Base-by-base conservation (phyloP, 2,797 vertebrate genomes). In the Syngnathus acus region DNA sequence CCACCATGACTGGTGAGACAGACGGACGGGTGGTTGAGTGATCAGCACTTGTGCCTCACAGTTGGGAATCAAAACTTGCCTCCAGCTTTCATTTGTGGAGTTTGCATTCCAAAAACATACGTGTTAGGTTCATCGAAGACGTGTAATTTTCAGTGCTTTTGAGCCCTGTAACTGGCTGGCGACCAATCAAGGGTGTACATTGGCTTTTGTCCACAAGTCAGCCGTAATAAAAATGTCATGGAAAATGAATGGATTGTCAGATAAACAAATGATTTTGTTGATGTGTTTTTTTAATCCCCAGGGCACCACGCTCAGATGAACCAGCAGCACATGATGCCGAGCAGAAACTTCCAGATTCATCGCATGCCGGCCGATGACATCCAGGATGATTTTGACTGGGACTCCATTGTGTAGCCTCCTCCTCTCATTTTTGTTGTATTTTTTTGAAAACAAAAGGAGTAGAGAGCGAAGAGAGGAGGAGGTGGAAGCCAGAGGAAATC, bases 381-480 rank as follows among this genome's bases (percentile, higher is more conserved):
- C 89, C 93, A 95, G 88, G 94, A 95, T 59, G 94, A 96, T 73
- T 96, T 95, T 79, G 94, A 96, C 83, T 96, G 94, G 94, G 94
- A 95, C 92, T 96, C 94, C 80, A 96, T 96, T 77, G 94, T 96
- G 84, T 95, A 95, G 89, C 83, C 73, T 71, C 54, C 62, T 17
- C 65, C 65, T 37, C 14, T 32, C 14, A 3, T 21, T 6, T 53
- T n/a, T 57, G 7, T 57, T 57, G 65, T 38, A 70, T 23, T 13
- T 68, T 71, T 72, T 64, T 32, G 66, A 70, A 70, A 67, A 73
- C 43, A 66, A 72, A 71, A 70, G 78, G 70, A 75, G 75, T 74
- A 45, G 69, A 78, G 77, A 80, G 78, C 82, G 82, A 81, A 83
- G 78, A 82, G 65, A 76, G 37, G 68, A 65, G 59, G 66, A 75